Conservation (phyloP, 2,113 vertebrate genomes). For the Strix uralensis region DNA sequence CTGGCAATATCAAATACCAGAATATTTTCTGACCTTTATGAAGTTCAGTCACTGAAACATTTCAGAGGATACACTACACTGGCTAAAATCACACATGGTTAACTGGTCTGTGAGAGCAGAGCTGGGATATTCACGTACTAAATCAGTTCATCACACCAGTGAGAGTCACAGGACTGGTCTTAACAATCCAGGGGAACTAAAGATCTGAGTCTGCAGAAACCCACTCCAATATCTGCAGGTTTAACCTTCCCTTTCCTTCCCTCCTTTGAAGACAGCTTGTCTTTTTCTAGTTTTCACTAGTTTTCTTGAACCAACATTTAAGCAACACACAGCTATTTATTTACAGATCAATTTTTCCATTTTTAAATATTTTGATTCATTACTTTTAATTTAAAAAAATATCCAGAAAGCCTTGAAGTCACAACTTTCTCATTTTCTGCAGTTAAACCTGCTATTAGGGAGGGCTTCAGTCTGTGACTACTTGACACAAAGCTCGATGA, state of each 20-base stretch:
- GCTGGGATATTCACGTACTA: background rate
- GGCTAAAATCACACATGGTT: background rate
- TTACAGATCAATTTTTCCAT: background rate
- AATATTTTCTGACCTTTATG: background rate
- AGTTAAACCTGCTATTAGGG: background rate
- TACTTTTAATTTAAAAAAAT: background rate
- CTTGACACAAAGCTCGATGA: background rate
- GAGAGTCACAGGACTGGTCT: background rate
- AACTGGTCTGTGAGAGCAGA: background rate
- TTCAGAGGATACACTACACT: background rate
- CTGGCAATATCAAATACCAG: background rate
- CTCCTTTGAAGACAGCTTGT: background rate
- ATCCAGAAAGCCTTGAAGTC: background rate
- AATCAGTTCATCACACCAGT: background rate
- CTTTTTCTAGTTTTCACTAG: background rate
- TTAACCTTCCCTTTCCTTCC: background rate
- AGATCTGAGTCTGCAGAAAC: fast-evolving
- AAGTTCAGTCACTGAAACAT: background rate
- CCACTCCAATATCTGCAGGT: background rate
- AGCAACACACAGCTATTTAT: background rate
- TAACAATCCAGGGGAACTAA: background rate
- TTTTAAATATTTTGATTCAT: background rate
- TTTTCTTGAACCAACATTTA: background rate
- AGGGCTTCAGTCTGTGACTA: background rate
- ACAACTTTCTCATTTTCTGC: background rate